Evolutionary conservation across 2,797 vertebrate genomes (phyloP), one percentile per base, ranked within the genome.

Genomic region (Gorsachius magnificus): DNA sequence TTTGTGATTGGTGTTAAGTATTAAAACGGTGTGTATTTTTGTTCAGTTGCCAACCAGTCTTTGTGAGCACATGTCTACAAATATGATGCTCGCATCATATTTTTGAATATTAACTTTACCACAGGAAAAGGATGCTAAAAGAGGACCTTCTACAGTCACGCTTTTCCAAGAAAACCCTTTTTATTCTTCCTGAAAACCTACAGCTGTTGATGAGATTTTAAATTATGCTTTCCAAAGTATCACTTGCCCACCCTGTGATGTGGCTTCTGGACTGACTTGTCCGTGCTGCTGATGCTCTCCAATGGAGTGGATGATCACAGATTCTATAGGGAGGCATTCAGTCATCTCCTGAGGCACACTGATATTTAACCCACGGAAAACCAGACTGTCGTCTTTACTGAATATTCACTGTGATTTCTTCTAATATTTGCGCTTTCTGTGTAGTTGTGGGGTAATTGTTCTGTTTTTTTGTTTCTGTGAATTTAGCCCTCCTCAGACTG

Each of bases 401-500:
- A 70, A 25, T 54, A 11, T 48, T 89, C 33, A 51, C 43, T 79
- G 26, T 74, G 78, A 14, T 38, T 35, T 68, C 16, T 38, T 35
- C 58, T 83, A 35, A 50, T 24, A 16, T 45, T 20, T 78, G 26
- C 64, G 31, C 29, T 86, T 66, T 80, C 43, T 61, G 9, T 33
- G 45, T 95, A 61, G 95, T 85, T 96, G 81, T 93, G 85, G 90
- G 93, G 97, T 97, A 97, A 97, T 89, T 69, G 26, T 4, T 29
- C 90, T 17, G 10, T 51, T 94, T 50, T 53, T 97, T 77, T 95
- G 91, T 98, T 61, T 97, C 89, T 97, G 83, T 97, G 97, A 97
- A 98, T 98, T 81, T 93, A 99, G 99, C 99, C 99, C 99, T 99
- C 99, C 99, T 99, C 99, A 99, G 98, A 99, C 97, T 90, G 99